Conservation (phyloP, 2,888 invertebrate species). For the Mantis religiosa region DNA sequence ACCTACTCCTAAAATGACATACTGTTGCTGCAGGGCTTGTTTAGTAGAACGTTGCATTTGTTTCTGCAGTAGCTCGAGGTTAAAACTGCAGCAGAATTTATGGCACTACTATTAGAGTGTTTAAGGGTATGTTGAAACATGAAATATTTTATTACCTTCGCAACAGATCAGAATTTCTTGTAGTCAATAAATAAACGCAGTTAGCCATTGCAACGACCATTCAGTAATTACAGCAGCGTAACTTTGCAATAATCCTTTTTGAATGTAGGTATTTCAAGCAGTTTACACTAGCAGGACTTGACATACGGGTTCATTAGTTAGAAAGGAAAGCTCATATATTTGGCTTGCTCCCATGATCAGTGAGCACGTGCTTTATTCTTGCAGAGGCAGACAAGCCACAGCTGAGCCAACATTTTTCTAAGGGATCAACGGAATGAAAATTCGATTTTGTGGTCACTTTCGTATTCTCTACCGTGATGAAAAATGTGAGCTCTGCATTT, state of each 20-base stretch:
- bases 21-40: no score
- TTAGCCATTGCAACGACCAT: not conserved
- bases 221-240: not conserved
- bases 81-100: no score
- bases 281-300: not conserved
- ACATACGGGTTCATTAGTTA: not conserved
- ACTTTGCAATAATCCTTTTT: not conserved
- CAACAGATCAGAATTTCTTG: not conserved
- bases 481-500: not conserved
- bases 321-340: not conserved
- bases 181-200: not conserved
- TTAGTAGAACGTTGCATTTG: no score
- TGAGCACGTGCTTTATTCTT: not conserved
- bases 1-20: no score
- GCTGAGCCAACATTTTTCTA: not conserved
- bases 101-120: no score
- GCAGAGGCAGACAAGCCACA: not conserved
- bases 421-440: not conserved
- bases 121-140: not conserved
- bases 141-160: not conserved
- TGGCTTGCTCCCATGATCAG: not conserved
- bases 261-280: not conserved
- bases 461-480: not conserved
- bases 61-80: no score
- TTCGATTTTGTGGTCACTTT: not conserved